These are phyloP conservation scores for Agapornis roseicollis DNA, from an alignment of 2,113 vertebrate genomes.

Conservation along the genomic window DNA sequence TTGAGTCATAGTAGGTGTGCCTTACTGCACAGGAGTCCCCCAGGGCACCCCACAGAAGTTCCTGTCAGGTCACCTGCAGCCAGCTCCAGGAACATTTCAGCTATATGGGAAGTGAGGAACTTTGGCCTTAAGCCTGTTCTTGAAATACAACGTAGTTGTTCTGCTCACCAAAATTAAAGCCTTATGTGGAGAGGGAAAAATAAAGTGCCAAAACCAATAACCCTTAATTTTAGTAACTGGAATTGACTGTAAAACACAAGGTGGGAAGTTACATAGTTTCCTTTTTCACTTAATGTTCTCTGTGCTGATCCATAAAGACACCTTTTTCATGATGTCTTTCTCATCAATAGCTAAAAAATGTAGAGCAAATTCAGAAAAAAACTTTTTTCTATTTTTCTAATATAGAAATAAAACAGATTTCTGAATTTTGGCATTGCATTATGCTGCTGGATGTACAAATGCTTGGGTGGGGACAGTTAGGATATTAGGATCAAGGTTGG, in stretches of 20 bases:
- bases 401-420: neutral
- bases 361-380: neutral
- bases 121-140: neutral
- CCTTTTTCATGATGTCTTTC: neutral
- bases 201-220: neutral
- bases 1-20: neutral
- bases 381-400: neutral
- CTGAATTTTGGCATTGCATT: neutral
- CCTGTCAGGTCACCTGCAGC: neutral
- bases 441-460: neutral
- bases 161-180: neutral
- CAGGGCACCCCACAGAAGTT: neutral
- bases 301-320: neutral
- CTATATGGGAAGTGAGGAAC: neutral
- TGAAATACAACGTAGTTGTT: neutral
- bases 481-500: neutral
- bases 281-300: neutral
- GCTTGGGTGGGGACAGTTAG: rapidly evolving
- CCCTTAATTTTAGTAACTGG: constrained; percentile 31
- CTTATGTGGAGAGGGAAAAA: neutral
- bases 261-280: neutral
- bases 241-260: neutral
- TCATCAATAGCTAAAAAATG: neutral
- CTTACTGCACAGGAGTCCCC: neutral
- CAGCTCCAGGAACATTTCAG: neutral